Evolutionary conservation across 2,113 vertebrate genomes (phyloP).

Genomic region (Hemibagrus wyckioides): DNA sequence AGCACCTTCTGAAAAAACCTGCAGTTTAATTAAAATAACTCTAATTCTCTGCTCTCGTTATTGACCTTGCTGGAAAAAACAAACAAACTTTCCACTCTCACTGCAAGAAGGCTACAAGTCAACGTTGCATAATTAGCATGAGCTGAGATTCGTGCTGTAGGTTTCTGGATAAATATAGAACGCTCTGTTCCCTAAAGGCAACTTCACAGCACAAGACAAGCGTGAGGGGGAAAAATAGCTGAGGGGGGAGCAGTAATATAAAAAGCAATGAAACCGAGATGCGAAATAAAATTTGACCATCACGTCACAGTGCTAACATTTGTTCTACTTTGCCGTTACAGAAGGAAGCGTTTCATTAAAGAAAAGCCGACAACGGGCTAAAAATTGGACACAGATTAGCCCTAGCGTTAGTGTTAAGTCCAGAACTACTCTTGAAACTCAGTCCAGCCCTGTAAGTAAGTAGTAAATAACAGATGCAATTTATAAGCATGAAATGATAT

Average conservation of each 20-base stretch:
- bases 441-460: not conserved
- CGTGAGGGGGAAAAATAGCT: not conserved
- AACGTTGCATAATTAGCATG: conserved; percentile 50
- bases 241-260: not conserved
- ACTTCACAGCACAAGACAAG: conserved; percentile 17
- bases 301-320: conserved; percentile 46
- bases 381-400: conserved; percentile 12
- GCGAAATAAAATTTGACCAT: conserved; percentile 10
- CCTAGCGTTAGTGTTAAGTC: not conserved
- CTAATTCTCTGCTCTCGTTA: conserved; percentile 35
- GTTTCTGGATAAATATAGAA: not conserved
- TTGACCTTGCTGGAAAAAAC: conserved; percentile 40
- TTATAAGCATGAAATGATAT: conserved; percentile 31
- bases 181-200: not conserved
- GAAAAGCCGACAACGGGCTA: not conserved
- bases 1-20: conserved; percentile 55
- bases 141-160: not conserved
- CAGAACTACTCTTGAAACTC: not conserved
- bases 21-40: conserved; percentile 35
- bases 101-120: conserved; percentile 33
- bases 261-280: not conserved
- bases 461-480: conserved; percentile 6
- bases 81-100: conserved; percentile 7
- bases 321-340: conserved; percentile 28
- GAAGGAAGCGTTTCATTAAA: not conserved